Conservation (phyloP, 2,113 vertebrate genomes). For the Pycnonotus jocosus region DNA sequence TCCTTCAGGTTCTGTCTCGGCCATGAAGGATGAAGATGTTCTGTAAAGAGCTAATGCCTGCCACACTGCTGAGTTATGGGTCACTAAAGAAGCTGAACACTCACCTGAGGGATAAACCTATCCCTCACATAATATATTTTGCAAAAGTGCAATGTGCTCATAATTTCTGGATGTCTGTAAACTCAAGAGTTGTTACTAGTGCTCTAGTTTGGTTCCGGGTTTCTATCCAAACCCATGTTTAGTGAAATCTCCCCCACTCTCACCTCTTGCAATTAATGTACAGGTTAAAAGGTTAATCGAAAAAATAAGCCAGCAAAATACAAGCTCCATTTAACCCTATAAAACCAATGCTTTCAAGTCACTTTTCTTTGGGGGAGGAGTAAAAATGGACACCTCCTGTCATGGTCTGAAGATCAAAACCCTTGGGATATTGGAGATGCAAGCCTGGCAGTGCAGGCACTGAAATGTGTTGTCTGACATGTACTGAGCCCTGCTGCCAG, state of each 20-base stretch:
- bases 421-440: background rate
- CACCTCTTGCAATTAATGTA: background rate
- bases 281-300: background rate
- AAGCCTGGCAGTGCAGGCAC: background rate
- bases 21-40: slow-evolving; percentile 61
- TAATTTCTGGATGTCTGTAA: slow-evolving; percentile 68
- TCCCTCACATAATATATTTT: slow-evolving; percentile 68
- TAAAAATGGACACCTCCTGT: background rate
- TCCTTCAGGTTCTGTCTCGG: background rate
- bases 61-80: slow-evolving; percentile 63
- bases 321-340: background rate
- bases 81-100: slow-evolving; percentile 46
- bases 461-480: background rate
- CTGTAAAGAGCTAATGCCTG: slow-evolving; percentile 9
- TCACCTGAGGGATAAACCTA: slow-evolving; percentile 67
- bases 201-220: slow-evolving; percentile 6
- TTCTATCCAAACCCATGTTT: slow-evolving; percentile 9
- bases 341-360: background rate
- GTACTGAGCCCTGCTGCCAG: background rate
- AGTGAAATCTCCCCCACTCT: background rate
- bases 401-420: background rate
- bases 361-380: background rate
- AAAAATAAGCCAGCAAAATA: background rate
- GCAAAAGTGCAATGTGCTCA: slow-evolving; percentile 59
- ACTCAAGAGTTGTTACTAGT: slow-evolving; percentile 51